Percentiles rank a stretch among this genome's conserved stretches.
Conservation (phyloP, 2,113 vertebrate species). For the Piprites chloris region DNA sequence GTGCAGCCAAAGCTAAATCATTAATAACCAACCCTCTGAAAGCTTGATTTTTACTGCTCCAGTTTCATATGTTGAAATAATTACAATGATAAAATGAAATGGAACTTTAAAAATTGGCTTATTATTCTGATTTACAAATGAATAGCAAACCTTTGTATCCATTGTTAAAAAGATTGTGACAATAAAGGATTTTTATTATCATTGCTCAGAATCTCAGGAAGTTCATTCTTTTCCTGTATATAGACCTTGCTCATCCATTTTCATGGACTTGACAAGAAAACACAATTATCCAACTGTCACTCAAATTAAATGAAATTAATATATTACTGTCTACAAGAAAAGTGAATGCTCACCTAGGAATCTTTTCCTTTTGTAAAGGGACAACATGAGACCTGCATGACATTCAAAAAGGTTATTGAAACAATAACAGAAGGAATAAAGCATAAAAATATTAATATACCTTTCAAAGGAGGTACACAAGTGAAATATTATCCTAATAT, state of each 20-base stretch:
- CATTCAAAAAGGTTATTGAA: neutral
- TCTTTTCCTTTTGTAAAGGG: neutral
- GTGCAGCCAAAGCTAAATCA: neutral
- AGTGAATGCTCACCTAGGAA: neutral
- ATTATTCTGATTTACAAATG: neutral
- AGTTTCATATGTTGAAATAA: neutral
- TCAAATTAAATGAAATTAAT: conserved; percentile 31
- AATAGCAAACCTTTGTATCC: neutral
- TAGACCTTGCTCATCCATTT: neutral
- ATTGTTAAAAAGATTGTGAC: neutral
- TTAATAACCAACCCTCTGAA: neutral
- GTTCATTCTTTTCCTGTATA: neutral
- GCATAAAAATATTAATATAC: neutral
- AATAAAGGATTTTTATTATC: neutral
- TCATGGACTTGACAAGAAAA: conserved; percentile 11
- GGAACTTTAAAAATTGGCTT: neutral
- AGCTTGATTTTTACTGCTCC: neutral
- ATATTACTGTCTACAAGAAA: neutral
- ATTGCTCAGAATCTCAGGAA: neutral
- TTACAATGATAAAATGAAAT: neutral
- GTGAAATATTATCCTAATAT: neutral
- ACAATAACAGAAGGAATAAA: neutral
- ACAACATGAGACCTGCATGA: neutral
- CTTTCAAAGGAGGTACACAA: neutral
- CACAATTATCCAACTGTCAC: conserved; percentile 14